These are phyloP conservation scores for Columbina picui DNA, from an alignment of 2,113 vertebrate species.

Conservation along the genomic window DNA sequence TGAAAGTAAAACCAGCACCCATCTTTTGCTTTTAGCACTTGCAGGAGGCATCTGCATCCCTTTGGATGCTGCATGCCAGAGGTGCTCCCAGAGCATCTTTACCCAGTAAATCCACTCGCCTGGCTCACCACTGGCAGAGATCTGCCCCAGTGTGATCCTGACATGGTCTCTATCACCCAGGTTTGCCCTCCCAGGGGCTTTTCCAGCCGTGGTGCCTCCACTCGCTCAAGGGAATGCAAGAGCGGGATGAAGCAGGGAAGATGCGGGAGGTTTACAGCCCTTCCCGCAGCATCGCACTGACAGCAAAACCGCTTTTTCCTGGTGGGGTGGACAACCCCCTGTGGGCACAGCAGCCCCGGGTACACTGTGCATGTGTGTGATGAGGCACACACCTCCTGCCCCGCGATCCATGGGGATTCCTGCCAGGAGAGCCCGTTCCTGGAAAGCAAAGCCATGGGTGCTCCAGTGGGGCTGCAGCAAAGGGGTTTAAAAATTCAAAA, in stretches of 20 bases:
- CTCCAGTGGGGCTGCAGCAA: background rate
- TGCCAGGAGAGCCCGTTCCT: background rate
- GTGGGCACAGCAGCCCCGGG: rapidly evolving
- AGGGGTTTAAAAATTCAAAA: conserved; percentile 2
- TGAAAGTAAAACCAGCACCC: background rate
- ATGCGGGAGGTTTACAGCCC: background rate
- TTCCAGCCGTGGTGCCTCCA: background rate
- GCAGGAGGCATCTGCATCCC: background rate
- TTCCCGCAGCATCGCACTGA: background rate
- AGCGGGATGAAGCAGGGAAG: background rate
- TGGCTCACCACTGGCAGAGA: background rate
- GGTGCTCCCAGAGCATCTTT: background rate
- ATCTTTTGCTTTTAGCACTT: background rate
- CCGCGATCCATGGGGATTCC: rapidly evolving
- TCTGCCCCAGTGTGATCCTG: background rate
- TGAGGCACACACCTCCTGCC: rapidly evolving
- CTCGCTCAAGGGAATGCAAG: rapidly evolving
- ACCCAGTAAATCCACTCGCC: background rate
- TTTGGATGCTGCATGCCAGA: background rate
- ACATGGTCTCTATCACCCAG: rapidly evolving
- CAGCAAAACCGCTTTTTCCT: background rate
- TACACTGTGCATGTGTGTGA: rapidly evolving
- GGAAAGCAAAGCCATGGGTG: background rate
- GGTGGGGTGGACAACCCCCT: background rate
- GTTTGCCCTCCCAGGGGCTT: background rate